Evolutionary conservation across 2,797 vertebrate species (phyloP).

Genomic region (Schizopygopsis pylzovi): DNA sequence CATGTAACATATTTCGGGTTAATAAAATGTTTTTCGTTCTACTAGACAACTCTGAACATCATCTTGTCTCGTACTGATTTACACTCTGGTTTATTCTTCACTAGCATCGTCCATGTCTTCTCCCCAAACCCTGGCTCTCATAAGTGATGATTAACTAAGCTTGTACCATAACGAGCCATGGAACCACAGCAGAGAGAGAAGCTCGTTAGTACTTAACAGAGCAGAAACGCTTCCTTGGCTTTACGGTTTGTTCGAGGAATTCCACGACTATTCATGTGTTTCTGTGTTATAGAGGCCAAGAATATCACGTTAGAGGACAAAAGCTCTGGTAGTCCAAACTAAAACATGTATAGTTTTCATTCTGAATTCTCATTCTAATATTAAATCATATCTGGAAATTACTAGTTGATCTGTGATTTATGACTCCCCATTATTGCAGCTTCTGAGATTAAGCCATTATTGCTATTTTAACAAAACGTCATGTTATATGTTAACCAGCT

Average conservation of each 20-base stretch:
- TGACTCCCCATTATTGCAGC: not conserved
- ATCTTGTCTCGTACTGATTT: slow-evolving; percentile 26
- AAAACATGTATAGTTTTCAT: too few relatives aligned
- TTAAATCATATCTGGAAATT: not conserved
- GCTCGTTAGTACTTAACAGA: slow-evolving; percentile 85
- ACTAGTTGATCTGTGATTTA: not conserved
- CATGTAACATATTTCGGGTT: too few relatives aligned
- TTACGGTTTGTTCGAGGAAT: slow-evolving; percentile 67
- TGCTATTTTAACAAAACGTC: not conserved
- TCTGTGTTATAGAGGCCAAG: slow-evolving; percentile 57
- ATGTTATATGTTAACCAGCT: not conserved
- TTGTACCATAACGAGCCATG: slow-evolving; percentile 77
- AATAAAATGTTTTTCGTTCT: not conserved
- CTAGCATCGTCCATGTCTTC: slow-evolving; percentile 69
- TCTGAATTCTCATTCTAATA: too few relatives aligned
- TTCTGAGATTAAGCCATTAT: not conserved
- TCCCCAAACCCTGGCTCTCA: slow-evolving; percentile 69
- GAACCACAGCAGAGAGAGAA: slow-evolving; percentile 71
- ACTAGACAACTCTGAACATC: not conserved
- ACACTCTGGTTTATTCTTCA: slow-evolving; percentile 71
- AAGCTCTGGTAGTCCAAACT: not conserved
- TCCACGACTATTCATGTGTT: slow-evolving; percentile 61
- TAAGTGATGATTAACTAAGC: slow-evolving; percentile 86
- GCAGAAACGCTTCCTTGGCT: slow-evolving; percentile 77
- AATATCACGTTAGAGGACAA: not conserved